These are phyloP conservation scores for Xiphophorus birchmanni DNA, from an alignment of 2,797 vertebrate species.

Conservation along the genomic window DNA sequence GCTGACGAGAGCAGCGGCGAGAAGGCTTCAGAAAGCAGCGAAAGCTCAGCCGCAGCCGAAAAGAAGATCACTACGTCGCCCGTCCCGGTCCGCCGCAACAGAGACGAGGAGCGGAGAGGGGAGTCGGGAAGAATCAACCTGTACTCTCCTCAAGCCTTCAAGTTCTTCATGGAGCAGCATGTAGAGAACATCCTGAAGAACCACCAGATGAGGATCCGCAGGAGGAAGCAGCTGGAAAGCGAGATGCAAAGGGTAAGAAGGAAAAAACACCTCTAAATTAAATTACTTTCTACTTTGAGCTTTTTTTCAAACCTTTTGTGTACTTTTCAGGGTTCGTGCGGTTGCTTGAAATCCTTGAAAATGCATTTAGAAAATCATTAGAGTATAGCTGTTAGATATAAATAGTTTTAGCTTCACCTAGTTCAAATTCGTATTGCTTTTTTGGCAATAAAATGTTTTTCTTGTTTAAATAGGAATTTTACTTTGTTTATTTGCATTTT, in stretches of 20 bases:
- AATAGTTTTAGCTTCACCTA: too few species aligned
- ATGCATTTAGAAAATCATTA: background rate
- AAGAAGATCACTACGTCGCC: conserved; percentile 97
- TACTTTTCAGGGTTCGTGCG: too few species aligned
- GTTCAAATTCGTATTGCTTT: too few species aligned
- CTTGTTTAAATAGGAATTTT: too few species aligned
- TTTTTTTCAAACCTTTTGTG: conserved; percentile 31
- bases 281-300: background rate
- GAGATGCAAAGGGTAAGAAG: conserved; percentile 97
- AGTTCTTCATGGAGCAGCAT: conserved; percentile 99
- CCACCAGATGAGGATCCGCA: conserved; percentile 91
- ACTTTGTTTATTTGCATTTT: too few species aligned
- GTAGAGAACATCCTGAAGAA: conserved; percentile 98
- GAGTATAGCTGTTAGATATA: background rate
- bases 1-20: conserved; percentile 76
- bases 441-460: too few species aligned
- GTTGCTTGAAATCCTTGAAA: too few species aligned
- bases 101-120: conserved; percentile 92
- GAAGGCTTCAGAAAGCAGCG: conserved; percentile 59
- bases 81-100: conserved; percentile 92
- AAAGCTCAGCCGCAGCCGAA: conserved; percentile 73
- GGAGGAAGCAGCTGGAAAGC: conserved; percentile 96
- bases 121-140: conserved; percentile 88
- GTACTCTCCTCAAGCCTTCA: conserved; percentile 97
- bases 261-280: background rate